Evolutionary conservation across 2,888 invertebrate genomes (phyloP), one percentile per base, ranked within the genome.

Genomic region (Tinea pellionella): DNA sequence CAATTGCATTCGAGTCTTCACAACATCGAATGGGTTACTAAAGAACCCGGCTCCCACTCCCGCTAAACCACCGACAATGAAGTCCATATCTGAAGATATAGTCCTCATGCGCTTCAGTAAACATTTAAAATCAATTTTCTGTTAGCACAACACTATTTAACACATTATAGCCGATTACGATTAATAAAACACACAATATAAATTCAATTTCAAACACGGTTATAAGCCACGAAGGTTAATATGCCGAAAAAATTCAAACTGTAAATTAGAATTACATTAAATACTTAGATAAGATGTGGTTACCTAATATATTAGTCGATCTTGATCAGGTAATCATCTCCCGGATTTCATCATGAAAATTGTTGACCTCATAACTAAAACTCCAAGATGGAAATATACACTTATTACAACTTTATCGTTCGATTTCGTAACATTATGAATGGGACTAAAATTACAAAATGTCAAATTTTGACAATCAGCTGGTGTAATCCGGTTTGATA

Each of bases 11-110:
- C 96, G 90, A 13, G 94, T 96, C 87, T 97, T 97, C 37, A 96
- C 80, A 7, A 97, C 96, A 73, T 97, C 96, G 66, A 96, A 89
- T 0, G 96, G 97, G 78, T 97, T 97, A 63, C 95, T 95, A 71
- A 96, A 93, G 70, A 94, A 89, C 8, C 94, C 93, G 0, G 95
- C 94, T 1, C 92, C 92, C 29, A 92, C 91, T 0, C 94, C 94
- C 0, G 93, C 92, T 59, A 90, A 65, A n/a, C 90, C 95, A 32
- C 93, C 95, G 56, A 94, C 87, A n/a, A 89, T 67, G 77, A 94
- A 94, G 74, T 95, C 95, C 88, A 91, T 93, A 62, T 30, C 57
- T 57, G 57, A 57, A 57, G 57, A 57, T 19, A 47, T n/a, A 15
- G 13, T 2, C 13, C 13, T 6, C 8, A 47, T 47, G 16, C 16